These are phyloP conservation scores for Prosapia bicincta DNA, from an alignment of 2,888 invertebrate genomes.

Conservation along the genomic window DNA sequence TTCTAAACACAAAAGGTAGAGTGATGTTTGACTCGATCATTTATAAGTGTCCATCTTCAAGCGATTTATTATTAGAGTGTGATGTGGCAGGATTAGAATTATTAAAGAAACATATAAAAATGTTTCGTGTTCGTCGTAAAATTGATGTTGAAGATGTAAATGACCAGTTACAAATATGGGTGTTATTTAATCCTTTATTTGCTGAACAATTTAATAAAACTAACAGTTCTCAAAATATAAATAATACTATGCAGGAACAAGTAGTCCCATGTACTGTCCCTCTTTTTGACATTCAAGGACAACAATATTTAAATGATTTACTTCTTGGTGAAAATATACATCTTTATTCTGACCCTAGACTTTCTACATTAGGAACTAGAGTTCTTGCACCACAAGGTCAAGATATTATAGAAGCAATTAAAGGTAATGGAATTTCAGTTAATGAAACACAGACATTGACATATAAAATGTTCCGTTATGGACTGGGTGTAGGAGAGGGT, in stretches of 20 bases:
- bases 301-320: slow-evolving; percentile 41
- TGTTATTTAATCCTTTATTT: slow-evolving; percentile 45
- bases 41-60: slow-evolving; percentile 56
- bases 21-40: slow-evolving; percentile 77
- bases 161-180: slow-evolving; percentile 62
- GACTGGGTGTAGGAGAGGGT: slow-evolving; percentile 86
- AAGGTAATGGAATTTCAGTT: slow-evolving; percentile 30
- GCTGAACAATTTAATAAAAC: slow-evolving; percentile 8
- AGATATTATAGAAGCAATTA: slow-evolving; percentile 37
- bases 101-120: slow-evolving; percentile 70
- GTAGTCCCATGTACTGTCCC: slow-evolving; percentile 46
- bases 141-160: slow-evolving; percentile 62
- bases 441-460: slow-evolving; percentile 40
- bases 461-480: slow-evolving; percentile 66
- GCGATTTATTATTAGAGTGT: slow-evolving; percentile 72
- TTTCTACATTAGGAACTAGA: slow-evolving; percentile 61
- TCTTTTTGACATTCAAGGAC: slow-evolving; percentile 1
- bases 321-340: slow-evolving; percentile 33
- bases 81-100: slow-evolving; percentile 57
- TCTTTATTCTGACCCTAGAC: slow-evolving; percentile 65
- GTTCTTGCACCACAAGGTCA: slow-evolving; percentile 51
- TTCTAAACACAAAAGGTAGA: slow-evolving; percentile 80
- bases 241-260: slow-evolving; percentile 43
- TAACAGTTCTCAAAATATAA: slow-evolving; percentile 25
- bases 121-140: slow-evolving; percentile 74